Percentiles rank a stretch among this genome's conserved stretches.
These are phyloP conservation scores for Podarcis siculus DNA, from an alignment of 2,797 vertebrate species.

Conservation along the genomic window DNA sequence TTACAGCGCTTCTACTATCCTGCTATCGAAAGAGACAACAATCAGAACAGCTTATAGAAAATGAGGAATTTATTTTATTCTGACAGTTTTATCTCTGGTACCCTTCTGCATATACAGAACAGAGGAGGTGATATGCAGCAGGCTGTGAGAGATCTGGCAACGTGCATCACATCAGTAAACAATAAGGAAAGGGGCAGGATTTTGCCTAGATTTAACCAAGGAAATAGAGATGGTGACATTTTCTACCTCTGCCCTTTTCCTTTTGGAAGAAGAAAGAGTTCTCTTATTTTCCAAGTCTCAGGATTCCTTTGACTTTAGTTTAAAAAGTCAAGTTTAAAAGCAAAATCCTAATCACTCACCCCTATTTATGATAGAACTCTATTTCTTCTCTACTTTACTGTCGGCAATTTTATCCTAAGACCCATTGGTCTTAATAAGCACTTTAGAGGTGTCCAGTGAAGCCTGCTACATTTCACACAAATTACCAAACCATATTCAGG, in stretches of 20 bases:
- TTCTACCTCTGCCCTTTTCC: background rate
- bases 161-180: background rate
- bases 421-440: background rate
- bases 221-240: background rate
- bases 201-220: slow-evolving; percentile 51
- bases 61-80: slow-evolving; percentile 61
- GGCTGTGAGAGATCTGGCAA: slow-evolving; percentile 34
- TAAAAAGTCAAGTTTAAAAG: background rate
- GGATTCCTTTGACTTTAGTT: background rate
- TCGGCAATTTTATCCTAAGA: background rate
- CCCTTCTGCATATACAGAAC: slow-evolving; percentile 30
- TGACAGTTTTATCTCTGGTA: slow-evolving; percentile 49
- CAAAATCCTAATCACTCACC: background rate
- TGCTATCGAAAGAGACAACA: background rate
- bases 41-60: slow-evolving; percentile 38
- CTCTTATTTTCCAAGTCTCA: background rate
- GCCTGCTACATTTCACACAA: background rate
- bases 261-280: background rate
- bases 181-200: slow-evolving; percentile 31
- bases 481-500: background rate
- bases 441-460: background rate
- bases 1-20: slow-evolving; percentile 24
- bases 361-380: background rate
- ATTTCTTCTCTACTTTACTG: background rate
- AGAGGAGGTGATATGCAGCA: slow-evolving; percentile 61